phyloP scores from a whole-genome alignment of 2,113 vertebrate genomes.

The Thalassarche chlororhynchos region DNA sequence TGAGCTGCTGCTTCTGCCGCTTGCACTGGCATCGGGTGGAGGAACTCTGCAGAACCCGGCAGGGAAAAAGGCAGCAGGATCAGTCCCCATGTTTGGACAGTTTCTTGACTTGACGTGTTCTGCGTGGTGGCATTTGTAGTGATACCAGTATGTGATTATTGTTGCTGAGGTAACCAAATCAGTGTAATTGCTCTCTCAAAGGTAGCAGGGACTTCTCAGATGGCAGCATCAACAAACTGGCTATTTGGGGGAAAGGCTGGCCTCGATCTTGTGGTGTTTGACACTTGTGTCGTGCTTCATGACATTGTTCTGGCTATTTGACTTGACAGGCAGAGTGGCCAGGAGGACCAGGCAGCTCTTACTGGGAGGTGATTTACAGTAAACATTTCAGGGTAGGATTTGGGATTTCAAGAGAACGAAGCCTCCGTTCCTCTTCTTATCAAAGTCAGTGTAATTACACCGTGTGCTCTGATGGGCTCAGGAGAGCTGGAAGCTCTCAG shows the following conservation, averaged over 20 bases:
- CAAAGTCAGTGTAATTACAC: background rate
- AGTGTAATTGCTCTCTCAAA: background rate
- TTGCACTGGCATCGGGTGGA: fast-evolving
- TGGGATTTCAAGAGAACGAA: background rate
- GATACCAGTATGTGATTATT: background rate
- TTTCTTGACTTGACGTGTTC: background rate
- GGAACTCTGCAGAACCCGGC: background rate
- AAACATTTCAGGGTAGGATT: background rate
- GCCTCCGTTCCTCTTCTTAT: background rate
- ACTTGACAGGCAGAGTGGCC: background rate
- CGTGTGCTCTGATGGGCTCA: fast-evolving
- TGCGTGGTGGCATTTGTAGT: background rate
- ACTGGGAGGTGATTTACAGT: background rate
- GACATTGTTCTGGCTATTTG: background rate
- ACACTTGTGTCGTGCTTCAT: background rate
- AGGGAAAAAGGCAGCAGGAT: background rate
- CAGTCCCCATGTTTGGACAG: background rate
- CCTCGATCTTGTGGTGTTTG: background rate
- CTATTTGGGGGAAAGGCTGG: background rate
- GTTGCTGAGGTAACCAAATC: slow-evolving; percentile 66
- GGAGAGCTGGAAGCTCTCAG: background rate
- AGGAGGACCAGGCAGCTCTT: background rate
- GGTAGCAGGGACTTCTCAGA: background rate
- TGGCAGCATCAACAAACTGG: background rate
- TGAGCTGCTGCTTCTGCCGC: background rate